Evolutionary conservation across 2,113 vertebrate genomes (phyloP).

Genomic region (Cinclus cinclus): DNA sequence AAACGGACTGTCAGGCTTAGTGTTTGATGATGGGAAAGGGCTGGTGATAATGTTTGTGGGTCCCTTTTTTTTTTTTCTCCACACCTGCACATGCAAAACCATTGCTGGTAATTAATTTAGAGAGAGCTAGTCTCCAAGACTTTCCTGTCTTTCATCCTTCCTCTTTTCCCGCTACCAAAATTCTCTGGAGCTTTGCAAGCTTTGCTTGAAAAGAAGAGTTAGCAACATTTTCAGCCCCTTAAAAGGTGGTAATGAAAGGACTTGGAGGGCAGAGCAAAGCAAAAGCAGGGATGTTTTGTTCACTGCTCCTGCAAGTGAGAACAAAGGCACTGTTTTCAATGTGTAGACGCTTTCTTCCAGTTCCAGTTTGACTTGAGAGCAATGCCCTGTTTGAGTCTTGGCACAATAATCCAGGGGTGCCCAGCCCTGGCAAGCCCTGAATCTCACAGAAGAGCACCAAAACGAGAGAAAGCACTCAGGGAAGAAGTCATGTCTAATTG

Average conservation of each 20-base stretch:
- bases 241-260: constrained; percentile 30
- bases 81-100: constrained; percentile 8
- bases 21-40: constrained; percentile 50
- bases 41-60: background rate
- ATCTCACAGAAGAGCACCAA: background rate
- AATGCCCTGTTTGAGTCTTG: background rate
- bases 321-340: constrained; percentile 27
- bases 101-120: background rate
- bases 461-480: background rate
- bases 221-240: constrained; percentile 28
- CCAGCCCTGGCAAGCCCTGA: background rate
- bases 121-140: background rate
- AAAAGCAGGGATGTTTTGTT: constrained; percentile 24
- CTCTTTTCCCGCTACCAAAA: background rate
- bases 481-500: background rate
- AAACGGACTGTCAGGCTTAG: background rate
- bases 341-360: background rate
- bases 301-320: background rate
- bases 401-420: background rate
- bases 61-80: background rate
- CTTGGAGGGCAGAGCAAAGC: background rate
- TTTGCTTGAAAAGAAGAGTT: constrained; percentile 14
- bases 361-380: background rate
- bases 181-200: background rate
- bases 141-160: constrained; percentile 16